Evolutionary conservation across 2,113 vertebrate genomes (phyloP).

Genomic region (Raphicerus campestris): DNA sequence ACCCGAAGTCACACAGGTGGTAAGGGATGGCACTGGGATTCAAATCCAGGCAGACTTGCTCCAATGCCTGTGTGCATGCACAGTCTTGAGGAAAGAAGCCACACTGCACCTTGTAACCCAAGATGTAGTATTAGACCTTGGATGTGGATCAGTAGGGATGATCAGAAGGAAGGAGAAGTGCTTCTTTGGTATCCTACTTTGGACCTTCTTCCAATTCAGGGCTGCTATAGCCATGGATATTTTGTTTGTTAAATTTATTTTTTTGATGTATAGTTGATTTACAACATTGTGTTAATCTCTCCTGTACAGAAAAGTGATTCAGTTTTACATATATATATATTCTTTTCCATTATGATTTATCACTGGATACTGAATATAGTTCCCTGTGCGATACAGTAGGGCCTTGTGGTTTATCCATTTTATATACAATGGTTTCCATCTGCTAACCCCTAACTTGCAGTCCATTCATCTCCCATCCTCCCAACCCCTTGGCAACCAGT

Average conservation of each 20-base stretch:
- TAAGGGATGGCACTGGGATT: background rate
- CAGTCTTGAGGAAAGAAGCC: background rate
- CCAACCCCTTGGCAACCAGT: background rate
- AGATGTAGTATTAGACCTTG: background rate
- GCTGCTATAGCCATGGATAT: background rate
- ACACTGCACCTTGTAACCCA: accelerated
- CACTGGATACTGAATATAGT: background rate
- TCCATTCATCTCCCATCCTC: background rate
- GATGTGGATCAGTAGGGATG: background rate
- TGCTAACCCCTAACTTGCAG: background rate
- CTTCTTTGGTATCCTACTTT: background rate
- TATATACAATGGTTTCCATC: background rate
- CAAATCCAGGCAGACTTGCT: background rate
- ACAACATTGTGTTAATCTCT: background rate
- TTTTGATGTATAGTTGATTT: background rate
- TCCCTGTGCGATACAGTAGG: background rate
- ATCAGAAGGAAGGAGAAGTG: background rate
- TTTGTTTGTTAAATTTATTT: background rate
- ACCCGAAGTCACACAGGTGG: background rate
- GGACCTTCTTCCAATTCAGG: background rate
- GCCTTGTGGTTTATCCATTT: background rate
- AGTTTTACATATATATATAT: background rate
- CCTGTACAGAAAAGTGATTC: background rate
- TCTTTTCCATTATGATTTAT: background rate
- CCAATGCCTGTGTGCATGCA: too few relatives aligned